phyloP scores from a whole-genome alignment of 2,888 invertebrate species.

The Macaria liturata region DNA sequence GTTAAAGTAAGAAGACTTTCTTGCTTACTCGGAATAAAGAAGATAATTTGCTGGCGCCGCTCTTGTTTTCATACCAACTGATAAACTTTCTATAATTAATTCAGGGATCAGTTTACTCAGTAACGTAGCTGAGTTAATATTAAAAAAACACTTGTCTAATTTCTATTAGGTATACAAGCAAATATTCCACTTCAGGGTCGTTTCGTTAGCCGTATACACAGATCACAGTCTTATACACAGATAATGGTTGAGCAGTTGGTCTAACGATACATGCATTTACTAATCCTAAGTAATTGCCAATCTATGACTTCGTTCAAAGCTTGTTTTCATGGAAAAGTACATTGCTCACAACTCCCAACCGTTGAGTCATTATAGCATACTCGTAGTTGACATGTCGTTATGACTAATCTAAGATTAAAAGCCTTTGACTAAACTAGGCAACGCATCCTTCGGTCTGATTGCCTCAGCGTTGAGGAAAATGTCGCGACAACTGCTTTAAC shows the following conservation, averaged over 20 bases:
- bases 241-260: conserved; percentile 29
- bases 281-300: neutral
- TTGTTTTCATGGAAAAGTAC: neutral
- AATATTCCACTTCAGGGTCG: conserved; percentile 86
- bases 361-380: conserved; percentile 11
- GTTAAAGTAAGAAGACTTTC: too few species aligned
- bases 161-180: too few species aligned
- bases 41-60: too few species aligned
- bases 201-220: conserved; percentile 33
- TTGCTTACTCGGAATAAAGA: too few species aligned
- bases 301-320: neutral
- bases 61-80: too few species aligned
- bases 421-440: conserved; percentile 14
- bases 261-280: conserved; percentile 6
- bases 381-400: conserved; percentile 11
- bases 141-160: too few species aligned
- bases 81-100: too few species aligned
- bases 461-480: conserved; percentile 33
- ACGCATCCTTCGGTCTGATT: conserved; percentile 26
- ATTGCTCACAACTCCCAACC: conserved; percentile 6
- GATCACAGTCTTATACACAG: conserved; percentile 14
- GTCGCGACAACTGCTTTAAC: conserved; percentile 22
- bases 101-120: too few species aligned
- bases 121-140: conserved; percentile 25
- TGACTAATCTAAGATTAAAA: conserved; percentile 4